Evolutionary conservation across 53 echinoderm and acorn worm species (phyloP), one percentile per base, ranked within the genome.

Genomic region (Crossaster papposus): DNA sequence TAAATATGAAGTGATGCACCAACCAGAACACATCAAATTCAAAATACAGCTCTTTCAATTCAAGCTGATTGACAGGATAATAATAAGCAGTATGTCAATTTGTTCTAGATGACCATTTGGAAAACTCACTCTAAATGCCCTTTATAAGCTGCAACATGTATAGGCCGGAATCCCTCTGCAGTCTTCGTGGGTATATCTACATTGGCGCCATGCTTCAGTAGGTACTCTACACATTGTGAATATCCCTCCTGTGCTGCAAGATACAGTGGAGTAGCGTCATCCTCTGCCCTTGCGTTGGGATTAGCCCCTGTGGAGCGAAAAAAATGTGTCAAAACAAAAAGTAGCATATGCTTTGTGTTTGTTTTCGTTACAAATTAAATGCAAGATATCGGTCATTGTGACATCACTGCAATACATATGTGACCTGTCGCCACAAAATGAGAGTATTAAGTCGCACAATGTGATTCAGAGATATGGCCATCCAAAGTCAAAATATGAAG

Each of bases 121-220:
- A 24, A 28, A 80, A 72, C 91, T 80, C 17, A 97, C 97, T 77
- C 88, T 10, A 90, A 28, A 76, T 94, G 93, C 28, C 94, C 93
- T 77, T 91, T 94, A 71, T 85, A 90, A 10, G 98, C 95, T 50
- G 98, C 98, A 62, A 92, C 90, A 81, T 97, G 98, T 12, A 97
- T 81, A 54, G 98, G 95, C 52, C 80, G 83, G 51, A 88, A 91
- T 23, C 85, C 79, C 14, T 92, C 91, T 23, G 83, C 92, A 17
- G 89, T 89, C 52, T 82, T 31, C 15, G 77, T 88, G 20, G 65
- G 3, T 23, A 84, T 84, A 52, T 70, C 52, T 30, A 23, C 52
- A 18, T 62, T 37, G 0, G 98, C 98, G 55, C 93, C 92, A 29
- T 92, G 81, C 20, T 83, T 77, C 51, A 95, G 79, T 8, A 97